Evolutionary conservation across 2,113 vertebrate species (phyloP).

Genomic region (Tor tambroides): DNA sequence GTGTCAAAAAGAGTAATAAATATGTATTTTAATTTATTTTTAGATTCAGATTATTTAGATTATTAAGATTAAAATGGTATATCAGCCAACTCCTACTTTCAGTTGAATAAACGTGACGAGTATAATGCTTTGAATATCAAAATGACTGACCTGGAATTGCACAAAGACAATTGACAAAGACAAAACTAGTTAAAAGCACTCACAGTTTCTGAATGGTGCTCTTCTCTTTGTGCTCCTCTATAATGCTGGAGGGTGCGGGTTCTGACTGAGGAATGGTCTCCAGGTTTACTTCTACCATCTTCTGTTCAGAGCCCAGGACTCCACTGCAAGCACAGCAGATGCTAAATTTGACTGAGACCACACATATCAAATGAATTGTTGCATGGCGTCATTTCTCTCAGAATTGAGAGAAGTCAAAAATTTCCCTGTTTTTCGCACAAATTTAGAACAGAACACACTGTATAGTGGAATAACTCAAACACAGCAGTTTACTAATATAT

Average conservation of each 20-base stretch:
- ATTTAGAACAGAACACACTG: no score
- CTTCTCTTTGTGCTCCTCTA: constrained; percentile 69
- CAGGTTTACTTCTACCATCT: constrained; percentile 72
- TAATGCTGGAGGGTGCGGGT: constrained; percentile 29
- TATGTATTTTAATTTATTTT: not conserved
- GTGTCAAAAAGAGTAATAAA: not conserved
- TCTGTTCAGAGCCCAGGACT: constrained; percentile 75
- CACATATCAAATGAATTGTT: not conserved
- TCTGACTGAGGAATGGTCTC: constrained; percentile 50
- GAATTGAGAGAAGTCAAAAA: no score
- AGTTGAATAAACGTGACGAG: not conserved
- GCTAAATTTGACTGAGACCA: not conserved
- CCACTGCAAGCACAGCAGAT: constrained; percentile 73
- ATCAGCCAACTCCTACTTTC: not conserved
- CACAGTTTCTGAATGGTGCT: constrained; percentile 86
- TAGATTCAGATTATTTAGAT: no score
- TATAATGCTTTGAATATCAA: not conserved
- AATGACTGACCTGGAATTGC: not conserved
- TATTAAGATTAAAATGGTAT: not conserved
- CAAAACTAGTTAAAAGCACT: constrained; percentile 64
- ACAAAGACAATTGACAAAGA: not conserved
- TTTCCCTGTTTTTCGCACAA: no score
- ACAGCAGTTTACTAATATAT: no score
- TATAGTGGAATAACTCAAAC: no score
- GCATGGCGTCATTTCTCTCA: not conserved